Evolutionary conservation across 1,140 invertebrate genomes (phyloP).

Genomic region (Pogonomyrmex barbatus): DNA sequence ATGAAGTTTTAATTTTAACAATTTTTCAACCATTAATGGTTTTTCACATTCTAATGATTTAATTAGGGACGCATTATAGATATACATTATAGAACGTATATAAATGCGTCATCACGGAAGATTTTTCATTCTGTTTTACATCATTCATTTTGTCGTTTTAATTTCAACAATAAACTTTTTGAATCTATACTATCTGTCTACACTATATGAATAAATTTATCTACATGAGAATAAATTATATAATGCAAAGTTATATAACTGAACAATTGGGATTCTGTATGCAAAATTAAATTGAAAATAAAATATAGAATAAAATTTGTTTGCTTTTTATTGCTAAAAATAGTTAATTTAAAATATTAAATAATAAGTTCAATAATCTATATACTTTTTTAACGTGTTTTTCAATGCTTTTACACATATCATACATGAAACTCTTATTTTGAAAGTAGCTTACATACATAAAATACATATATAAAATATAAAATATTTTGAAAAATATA

Average conservation of each 20-base stretch:
- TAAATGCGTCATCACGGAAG: not conserved
- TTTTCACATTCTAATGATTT: not conserved
- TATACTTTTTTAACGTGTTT: not conserved
- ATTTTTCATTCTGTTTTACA: not conserved
- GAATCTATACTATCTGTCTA: not conserved
- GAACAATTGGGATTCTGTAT: not conserved
- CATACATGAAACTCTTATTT: not conserved
- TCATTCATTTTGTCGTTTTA: not conserved
- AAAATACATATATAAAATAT: not conserved
- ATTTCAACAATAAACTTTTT: not conserved
- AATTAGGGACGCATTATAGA: not conserved
- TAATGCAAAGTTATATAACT: not conserved
- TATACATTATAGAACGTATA: too few relatives aligned
- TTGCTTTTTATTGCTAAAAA: not conserved
- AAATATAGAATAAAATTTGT: constrained; percentile 3
- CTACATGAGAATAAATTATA: not conserved
- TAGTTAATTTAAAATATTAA: not conserved
- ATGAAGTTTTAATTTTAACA: too few relatives aligned
- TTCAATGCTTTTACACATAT: not conserved
- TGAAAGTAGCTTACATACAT: not conserved
- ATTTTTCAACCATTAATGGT: not conserved
- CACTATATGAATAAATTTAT: not conserved
- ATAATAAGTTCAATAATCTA: not conserved
- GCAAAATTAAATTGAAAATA: constrained; percentile 15
- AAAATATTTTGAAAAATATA: not conserved